Conservation (phyloP, 2,797 vertebrate species). For the Argya squamiceps region DNA sequence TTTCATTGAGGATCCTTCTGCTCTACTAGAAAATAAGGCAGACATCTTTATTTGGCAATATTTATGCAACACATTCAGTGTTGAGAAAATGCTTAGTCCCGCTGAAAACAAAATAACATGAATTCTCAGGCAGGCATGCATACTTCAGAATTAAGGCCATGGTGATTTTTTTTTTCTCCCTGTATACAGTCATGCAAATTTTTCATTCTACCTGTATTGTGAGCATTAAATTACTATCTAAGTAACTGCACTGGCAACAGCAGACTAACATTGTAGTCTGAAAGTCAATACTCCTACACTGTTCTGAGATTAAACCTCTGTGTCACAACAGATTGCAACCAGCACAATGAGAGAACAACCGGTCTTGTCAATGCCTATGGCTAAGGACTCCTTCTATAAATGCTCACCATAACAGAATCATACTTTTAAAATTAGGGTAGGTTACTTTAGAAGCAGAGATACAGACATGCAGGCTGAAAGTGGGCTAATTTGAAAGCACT, state of each 20-base stretch:
- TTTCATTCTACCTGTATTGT: background rate
- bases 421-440: background rate
- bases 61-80: background rate
- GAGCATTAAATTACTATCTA: background rate
- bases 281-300: background rate
- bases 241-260: background rate
- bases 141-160: background rate
- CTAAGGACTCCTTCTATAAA: background rate
- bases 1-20: background rate
- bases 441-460: background rate
- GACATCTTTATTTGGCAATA: background rate
- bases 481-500: background rate
- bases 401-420: background rate
- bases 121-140: background rate
- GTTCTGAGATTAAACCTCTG: background rate
- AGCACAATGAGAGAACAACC: background rate
- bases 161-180: too few relatives aligned
- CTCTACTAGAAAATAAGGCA: background rate
- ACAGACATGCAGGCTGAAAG: background rate
- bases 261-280: background rate
- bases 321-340: background rate
- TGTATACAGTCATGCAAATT: background rate
- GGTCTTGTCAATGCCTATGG: background rate
- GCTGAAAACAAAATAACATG: background rate
- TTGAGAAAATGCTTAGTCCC: background rate